These are phyloP conservation scores for Anguilla megastoma DNA, from an alignment of 2,797 vertebrate genomes.

Conservation along the genomic window DNA sequence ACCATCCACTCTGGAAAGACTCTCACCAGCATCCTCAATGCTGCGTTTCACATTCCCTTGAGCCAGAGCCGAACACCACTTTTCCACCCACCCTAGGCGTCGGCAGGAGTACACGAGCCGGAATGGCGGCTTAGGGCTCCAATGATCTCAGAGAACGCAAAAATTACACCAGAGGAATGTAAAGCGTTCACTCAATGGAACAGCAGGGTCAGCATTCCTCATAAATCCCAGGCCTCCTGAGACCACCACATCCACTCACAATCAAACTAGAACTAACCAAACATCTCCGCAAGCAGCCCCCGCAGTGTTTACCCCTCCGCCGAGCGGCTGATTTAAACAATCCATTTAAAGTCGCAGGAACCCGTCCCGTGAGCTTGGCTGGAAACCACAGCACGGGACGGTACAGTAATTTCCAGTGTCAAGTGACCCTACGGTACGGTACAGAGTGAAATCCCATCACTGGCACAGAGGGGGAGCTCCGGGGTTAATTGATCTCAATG, in stretches of 20 bases:
- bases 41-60: conserved; percentile 18
- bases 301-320: not conserved
- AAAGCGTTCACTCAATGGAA: conserved; percentile 36
- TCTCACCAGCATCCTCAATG: not conserved
- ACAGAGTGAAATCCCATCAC: not conserved
- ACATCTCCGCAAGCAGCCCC: not conserved
- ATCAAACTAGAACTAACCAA: conserved; percentile 3
- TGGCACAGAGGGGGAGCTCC: not conserved
- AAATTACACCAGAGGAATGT: conserved; percentile 41
- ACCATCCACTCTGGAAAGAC: not conserved
- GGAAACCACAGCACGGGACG: not conserved
- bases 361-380: not conserved
- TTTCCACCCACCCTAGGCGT: conserved; percentile 28
- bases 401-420: not conserved
- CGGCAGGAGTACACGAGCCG: not conserved
- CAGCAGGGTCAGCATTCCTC: conserved; percentile 35
- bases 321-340: not conserved
- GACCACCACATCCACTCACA: conserved; percentile 15
- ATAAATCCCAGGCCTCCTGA: conserved; percentile 36
- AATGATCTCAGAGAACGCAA: conserved; percentile 39
- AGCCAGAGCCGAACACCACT: conserved; percentile 35
- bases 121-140: conserved; percentile 31
- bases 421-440: not conserved
- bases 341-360: not conserved
- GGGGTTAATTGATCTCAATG: conserved; percentile 3